phyloP scores from a whole-genome alignment of 2,797 vertebrate species.

The Rhinatrema bivittatum region DNA sequence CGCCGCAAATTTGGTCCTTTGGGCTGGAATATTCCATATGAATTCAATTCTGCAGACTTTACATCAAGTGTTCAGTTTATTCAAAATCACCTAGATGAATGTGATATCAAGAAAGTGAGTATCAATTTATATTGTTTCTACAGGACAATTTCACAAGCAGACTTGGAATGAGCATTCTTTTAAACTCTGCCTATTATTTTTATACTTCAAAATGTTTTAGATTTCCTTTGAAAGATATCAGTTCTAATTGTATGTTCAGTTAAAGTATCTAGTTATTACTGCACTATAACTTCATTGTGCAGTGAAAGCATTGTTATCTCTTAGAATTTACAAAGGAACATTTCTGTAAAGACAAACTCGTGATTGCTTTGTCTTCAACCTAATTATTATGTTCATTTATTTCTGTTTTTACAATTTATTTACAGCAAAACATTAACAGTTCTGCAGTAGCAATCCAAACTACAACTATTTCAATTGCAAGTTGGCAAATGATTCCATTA shows the following conservation, averaged over 20 bases:
- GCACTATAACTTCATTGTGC: slow-evolving; percentile 2
- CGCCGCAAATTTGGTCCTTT: slow-evolving; percentile 61
- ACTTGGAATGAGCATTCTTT: too few relatives aligned
- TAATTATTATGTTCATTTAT: too few relatives aligned
- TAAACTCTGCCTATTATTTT: background rate
- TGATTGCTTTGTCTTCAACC: too few relatives aligned
- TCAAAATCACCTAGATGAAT: slow-evolving; percentile 62
- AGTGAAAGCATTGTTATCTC: background rate
- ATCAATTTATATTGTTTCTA: background rate
- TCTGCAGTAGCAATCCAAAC: too few relatives aligned
- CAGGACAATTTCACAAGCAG: too few relatives aligned
- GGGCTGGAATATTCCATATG: slow-evolving; percentile 70
- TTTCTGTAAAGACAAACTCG: too few relatives aligned
- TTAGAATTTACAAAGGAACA: background rate
- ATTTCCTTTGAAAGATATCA: background rate
- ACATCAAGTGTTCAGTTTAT: slow-evolving; percentile 61
- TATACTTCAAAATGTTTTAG: background rate
- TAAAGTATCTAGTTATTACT: background rate
- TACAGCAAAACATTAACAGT: too few relatives aligned
- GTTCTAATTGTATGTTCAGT: background rate
- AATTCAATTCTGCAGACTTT: slow-evolving; percentile 64
- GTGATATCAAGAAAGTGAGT: slow-evolving; percentile 59
- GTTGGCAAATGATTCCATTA: too few relatives aligned
- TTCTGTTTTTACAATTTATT: too few relatives aligned
- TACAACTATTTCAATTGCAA: too few relatives aligned